Percentiles rank a stretch among this genome's conserved stretches.
These are phyloP conservation scores for Panzeria rudis DNA, from an alignment of 2,888 invertebrate species.

Conservation along the genomic window DNA sequence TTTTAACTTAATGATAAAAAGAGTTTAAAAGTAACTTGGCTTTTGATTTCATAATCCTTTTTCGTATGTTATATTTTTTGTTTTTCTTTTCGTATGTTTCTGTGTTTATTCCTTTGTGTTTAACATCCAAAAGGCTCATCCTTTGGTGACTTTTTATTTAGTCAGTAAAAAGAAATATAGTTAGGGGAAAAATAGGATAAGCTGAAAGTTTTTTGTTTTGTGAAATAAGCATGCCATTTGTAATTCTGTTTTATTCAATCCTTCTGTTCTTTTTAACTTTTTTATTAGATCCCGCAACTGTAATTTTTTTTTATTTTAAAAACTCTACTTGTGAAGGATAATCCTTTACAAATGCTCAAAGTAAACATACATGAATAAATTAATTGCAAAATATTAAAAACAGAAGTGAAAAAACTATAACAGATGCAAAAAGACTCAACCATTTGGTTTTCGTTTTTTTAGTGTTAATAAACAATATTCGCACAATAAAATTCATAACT, in stretches of 20 bases:
- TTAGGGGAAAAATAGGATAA: slow-evolving; percentile 8
- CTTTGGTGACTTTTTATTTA: slow-evolving; percentile 37
- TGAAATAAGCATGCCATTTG: neutral
- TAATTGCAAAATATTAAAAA: slow-evolving; percentile 13
- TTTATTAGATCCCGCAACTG: neutral
- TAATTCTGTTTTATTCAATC: neutral
- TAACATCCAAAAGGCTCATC: slow-evolving; percentile 59
- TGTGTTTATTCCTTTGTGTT: slow-evolving; percentile 14
- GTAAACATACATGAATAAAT: slow-evolving; percentile 6
- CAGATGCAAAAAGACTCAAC: neutral
- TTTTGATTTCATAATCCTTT: slow-evolving; percentile 59
- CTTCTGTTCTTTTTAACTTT: neutral
- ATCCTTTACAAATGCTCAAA: slow-evolving; percentile 40
- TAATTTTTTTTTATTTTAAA: slow-evolving; percentile 33
- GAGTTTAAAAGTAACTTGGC: slow-evolving; percentile 10
- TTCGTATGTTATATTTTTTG: slow-evolving; percentile 33
- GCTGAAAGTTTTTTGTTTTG: neutral
- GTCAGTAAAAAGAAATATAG: neutral
- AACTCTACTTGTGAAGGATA: slow-evolving; percentile 31
- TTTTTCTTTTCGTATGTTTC: slow-evolving; percentile 9
- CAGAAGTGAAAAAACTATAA: neutral
- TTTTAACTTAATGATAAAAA: neutral
- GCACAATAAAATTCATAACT: neutral
- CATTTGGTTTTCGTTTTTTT: neutral
- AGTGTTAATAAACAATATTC: neutral